These are phyloP conservation scores for Paramuricea clavata DNA, from an alignment of 92 coral and sea anemone species.

Conservation along the genomic window DNA sequence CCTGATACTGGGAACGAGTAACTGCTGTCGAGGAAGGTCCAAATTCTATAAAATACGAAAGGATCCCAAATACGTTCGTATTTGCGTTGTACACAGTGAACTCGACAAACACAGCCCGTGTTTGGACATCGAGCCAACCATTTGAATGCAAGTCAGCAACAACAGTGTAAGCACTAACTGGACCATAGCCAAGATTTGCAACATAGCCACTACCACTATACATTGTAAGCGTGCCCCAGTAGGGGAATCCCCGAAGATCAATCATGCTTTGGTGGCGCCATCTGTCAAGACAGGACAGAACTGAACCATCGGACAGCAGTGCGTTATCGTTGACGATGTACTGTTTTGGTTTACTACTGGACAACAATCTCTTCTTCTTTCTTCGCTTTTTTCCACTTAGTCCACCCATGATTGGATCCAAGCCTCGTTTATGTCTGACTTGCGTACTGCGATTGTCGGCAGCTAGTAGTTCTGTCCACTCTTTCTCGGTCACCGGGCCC, in stretches of 20 bases:
- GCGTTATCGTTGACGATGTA: slow-evolving; percentile 84
- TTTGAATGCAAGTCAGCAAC: background rate
- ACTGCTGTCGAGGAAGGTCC: slow-evolving; percentile 88
- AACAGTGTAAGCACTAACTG: slow-evolving; percentile 34
- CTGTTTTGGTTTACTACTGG: slow-evolving; percentile 64
- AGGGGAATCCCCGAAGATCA: slow-evolving; percentile 84
- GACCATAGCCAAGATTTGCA: slow-evolving; percentile 87
- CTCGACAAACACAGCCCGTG: background rate
- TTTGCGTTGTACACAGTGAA: slow-evolving; percentile 5
- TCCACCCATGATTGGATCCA: slow-evolving; percentile 85
- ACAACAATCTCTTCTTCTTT: slow-evolving; percentile 49
- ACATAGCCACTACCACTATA: background rate
- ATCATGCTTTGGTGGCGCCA: slow-evolving; percentile 75
- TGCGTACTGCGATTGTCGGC: background rate
- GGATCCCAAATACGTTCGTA: slow-evolving; percentile 75
- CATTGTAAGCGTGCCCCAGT: slow-evolving; percentile 79
- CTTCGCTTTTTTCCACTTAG: slow-evolving; percentile 89
- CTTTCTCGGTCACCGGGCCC: background rate
- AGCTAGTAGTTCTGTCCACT: background rate
- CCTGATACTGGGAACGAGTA: slow-evolving; percentile 71
- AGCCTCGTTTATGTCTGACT: slow-evolving; percentile 77
- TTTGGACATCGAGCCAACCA: background rate
- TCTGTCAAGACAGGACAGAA: slow-evolving; percentile 89
- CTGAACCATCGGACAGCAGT: slow-evolving; percentile 76
- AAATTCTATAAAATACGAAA: slow-evolving; percentile 87